Percentiles rank a stretch among this genome's conserved stretches.
Conservation (phyloP, 64 coral and sea anemone genomes). For the Montipora efflorescens region DNA sequence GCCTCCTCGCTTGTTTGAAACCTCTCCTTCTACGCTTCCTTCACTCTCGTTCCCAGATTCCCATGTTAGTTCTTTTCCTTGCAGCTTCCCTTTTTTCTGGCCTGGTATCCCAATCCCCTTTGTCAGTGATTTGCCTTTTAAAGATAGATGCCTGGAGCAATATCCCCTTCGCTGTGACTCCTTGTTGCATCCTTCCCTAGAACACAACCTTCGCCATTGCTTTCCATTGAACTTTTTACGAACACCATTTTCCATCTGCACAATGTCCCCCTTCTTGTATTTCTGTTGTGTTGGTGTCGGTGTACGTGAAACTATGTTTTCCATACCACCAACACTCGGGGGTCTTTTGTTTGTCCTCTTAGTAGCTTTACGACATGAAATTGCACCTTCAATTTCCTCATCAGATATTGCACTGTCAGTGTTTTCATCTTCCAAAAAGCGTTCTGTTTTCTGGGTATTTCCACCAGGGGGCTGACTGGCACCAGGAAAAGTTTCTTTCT, state of each 20-base stretch:
- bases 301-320: conserved; percentile 82
- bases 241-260: conserved; percentile 94
- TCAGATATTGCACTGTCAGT: conserved; percentile 97
- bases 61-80: conserved; percentile 78
- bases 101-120: conserved; percentile 84
- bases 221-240: conserved; percentile 99
- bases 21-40: conserved; percentile 94
- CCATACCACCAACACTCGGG: conserved; percentile 8
- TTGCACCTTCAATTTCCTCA: conserved; percentile 82
- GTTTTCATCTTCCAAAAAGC: conserved; percentile 74
- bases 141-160: conserved; percentile 94
- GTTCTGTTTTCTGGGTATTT: conserved; percentile 13
- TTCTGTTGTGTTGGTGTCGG: conserved; percentile 95
- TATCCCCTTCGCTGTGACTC: conserved; percentile 94
- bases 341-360: conserved; percentile 15
- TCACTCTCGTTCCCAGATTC: conserved; percentile 98
- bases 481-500: conserved; percentile 49
- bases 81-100: conserved; percentile 83
- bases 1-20: conserved; percentile 32
- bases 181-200: conserved; percentile 92
- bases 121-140: conserved; percentile 87
- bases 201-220: conserved; percentile 96
- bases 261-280: conserved; percentile 99
- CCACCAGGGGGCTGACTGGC: conserved; percentile 72
- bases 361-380: conserved; percentile 26